Percentiles rank a stretch among this genome's conserved stretches.
Evolutionary conservation across 2,888 invertebrate genomes (phyloP).

Genomic region (Scrobipalpa atriplicella): DNA sequence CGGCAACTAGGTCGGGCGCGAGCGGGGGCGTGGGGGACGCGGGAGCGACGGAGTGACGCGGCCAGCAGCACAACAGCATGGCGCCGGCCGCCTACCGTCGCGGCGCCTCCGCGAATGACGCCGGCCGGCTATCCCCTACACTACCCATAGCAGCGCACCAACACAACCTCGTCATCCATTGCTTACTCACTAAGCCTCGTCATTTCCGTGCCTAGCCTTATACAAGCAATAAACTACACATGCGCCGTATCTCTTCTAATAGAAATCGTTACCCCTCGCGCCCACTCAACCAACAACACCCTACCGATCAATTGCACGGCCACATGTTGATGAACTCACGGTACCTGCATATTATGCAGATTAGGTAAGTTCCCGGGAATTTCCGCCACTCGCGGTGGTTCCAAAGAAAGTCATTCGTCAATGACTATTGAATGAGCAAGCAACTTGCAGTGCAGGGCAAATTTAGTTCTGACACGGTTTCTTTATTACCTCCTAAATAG

Average conservation of each 20-base stretch:
- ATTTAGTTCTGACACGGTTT: not conserved
- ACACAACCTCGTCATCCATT: constrained; percentile 14
- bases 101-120: constrained; percentile 69
- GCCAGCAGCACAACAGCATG: constrained; percentile 61
- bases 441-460: not conserved
- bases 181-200: not conserved
- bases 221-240: not conserved
- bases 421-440: constrained; percentile 30
- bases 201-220: not conserved
- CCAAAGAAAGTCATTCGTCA: constrained; percentile 42
- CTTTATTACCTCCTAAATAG: constrained; percentile 4
- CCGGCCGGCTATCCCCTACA: constrained; percentile 54
- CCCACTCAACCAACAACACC: constrained; percentile 37
- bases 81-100: constrained; percentile 70
- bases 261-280: constrained; percentile 35
- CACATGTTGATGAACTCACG: constrained; percentile 66
- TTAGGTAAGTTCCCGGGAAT: constrained; percentile 49
- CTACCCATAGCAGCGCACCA: not conserved
- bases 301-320: constrained; percentile 48
- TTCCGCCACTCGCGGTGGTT: constrained; percentile 32
- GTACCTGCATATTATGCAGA: constrained; percentile 69
- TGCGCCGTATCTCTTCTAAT: not conserved
- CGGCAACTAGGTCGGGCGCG: constrained; percentile 72
- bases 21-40: constrained; percentile 45
- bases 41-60: constrained; percentile 50